Evolutionary conservation across 2,888 invertebrate species (phyloP).

Genomic region (Anaspis maculata): DNA sequence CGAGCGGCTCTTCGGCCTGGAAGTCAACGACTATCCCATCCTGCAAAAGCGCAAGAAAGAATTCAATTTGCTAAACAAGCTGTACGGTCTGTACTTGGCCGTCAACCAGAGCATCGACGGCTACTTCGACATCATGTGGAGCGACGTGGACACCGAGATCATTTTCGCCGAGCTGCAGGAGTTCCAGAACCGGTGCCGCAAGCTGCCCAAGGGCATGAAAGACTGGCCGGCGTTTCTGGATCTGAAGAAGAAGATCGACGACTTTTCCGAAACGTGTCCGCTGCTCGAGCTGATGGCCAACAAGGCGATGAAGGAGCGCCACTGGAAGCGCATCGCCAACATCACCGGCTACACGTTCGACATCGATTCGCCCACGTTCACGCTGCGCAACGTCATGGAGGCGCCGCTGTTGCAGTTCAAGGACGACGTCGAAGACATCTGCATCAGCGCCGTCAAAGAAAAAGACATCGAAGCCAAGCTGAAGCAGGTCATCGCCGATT

Average conservation of each 20-base stretch:
- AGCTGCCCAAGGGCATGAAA: slow-evolving; percentile 75
- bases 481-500: slow-evolving; percentile 71
- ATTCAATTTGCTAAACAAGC: slow-evolving; percentile 72
- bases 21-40: slow-evolving; percentile 74
- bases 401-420: slow-evolving; percentile 74
- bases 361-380: slow-evolving; percentile 71
- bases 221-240: slow-evolving; percentile 84
- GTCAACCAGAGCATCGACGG: slow-evolving; percentile 81
- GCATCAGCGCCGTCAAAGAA: slow-evolving; percentile 83
- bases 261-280: slow-evolving; percentile 83
- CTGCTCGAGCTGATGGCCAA: slow-evolving; percentile 81
- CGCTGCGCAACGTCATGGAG: slow-evolving; percentile 72
- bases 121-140: slow-evolving; percentile 80
- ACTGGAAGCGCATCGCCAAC: slow-evolving; percentile 47
- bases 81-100: slow-evolving; percentile 70
- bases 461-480: slow-evolving; percentile 85
- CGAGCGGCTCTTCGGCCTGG: slow-evolving; percentile 76
- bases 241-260: slow-evolving; percentile 80
- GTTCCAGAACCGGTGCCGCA: slow-evolving; percentile 75
- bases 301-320: slow-evolving; percentile 57
- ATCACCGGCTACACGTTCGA: slow-evolving; percentile 61
- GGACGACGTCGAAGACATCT: slow-evolving; percentile 88
- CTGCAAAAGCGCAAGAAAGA: slow-evolving; percentile 73
- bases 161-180: slow-evolving; percentile 73
- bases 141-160: slow-evolving; percentile 71